Base-by-base conservation (phyloP, 2,888 invertebrate genomes). In the Hoplodrina ambigua region DNA sequence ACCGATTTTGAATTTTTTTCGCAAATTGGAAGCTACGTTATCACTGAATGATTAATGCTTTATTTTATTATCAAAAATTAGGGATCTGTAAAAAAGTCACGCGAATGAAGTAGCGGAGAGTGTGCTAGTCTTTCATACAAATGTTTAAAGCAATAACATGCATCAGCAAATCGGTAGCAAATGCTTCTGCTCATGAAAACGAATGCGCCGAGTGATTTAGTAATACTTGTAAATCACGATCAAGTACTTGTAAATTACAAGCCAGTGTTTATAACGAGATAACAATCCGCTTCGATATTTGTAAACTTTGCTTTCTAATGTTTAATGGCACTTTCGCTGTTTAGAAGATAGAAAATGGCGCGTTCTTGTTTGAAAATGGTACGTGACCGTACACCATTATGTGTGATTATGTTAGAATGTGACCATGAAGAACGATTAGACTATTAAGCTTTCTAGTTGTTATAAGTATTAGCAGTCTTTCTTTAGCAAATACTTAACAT, bases 261-360 rank as follows among this genome's bases (percentile, higher is more conserved):
- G 49, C 54, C 25, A 57, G n/a, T 72, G 55, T 57, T 57, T 64
- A 69, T 66, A 58, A 61, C 41, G 57, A 72, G 65, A 57, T 69
- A 69, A 62, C 55, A 66, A 66, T 71, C 61, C 60, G 66, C 80
- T 75, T 63, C 65, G 54, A 74, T 82, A 75, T 80, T 72, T 57
- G 59, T 62, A 72, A 81, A 85, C 74, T 57, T 88, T 86, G 77
- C 91, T 92, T 92, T 91, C 90, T 91, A 92, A 89, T 87, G 69
- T 82, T 85, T 68, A 85, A 90, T 89, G 87, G 73, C 82, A 91
- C 93, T 92, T 92, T 93, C 93, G 89, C 89, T 88, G 69, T 83
- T 80, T 72, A 60, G 56, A 72, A 85, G 90, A 88, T 79, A 87
- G 87, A 88, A 89, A 90, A 89, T 86, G 84, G 70, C 78, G 65